Conservation (phyloP, 1,140 invertebrate genomes). For the Drosophila pandora region DNA sequence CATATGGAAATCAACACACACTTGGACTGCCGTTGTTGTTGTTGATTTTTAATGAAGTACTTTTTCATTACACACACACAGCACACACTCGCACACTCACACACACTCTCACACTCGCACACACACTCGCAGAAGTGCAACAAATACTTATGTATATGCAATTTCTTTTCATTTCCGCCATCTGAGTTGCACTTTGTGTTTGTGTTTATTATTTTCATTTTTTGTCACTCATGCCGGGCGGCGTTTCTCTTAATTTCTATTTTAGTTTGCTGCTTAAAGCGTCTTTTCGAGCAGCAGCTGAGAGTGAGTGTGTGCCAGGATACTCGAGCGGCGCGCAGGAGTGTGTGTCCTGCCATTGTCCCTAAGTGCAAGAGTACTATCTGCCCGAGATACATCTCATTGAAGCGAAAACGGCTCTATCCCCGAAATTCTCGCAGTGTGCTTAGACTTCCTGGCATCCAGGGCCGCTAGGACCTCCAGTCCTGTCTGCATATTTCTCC, state of each 20-base stretch:
- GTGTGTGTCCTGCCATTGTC: conserved; percentile 63
- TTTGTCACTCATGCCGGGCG: conserved; percentile 15
- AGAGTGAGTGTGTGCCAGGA: conserved; percentile 33
- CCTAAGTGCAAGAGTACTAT: conserved; percentile 55
- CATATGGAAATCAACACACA: conserved; percentile 79
- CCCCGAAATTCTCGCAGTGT: background rate
- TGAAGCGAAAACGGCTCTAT: no score
- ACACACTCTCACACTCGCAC: conserved; percentile 47
- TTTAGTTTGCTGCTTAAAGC: conserved; percentile 67
- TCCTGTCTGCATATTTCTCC: conserved; percentile 32
- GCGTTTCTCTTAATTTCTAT: conserved; percentile 74
- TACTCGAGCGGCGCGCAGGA: conserved; percentile 52
- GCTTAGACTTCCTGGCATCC: background rate
- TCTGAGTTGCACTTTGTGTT: conserved; percentile 55
- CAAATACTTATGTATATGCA: conserved; percentile 51
- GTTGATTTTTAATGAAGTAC: conserved; percentile 81
- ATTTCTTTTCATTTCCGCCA: conserved; percentile 77
- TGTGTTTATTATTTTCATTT: conserved; percentile 29
- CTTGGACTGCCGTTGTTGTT: conserved; percentile 54
- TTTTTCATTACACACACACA: conserved; percentile 68
- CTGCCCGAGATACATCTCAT: background rate
- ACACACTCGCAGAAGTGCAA: conserved; percentile 12
- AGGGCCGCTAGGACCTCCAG: background rate
- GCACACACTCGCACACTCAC: conserved; percentile 15
- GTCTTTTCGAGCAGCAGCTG: conserved; percentile 65